phyloP scores from a whole-genome alignment of 1,140 invertebrate genomes.

The Triops cancriformis region DNA sequence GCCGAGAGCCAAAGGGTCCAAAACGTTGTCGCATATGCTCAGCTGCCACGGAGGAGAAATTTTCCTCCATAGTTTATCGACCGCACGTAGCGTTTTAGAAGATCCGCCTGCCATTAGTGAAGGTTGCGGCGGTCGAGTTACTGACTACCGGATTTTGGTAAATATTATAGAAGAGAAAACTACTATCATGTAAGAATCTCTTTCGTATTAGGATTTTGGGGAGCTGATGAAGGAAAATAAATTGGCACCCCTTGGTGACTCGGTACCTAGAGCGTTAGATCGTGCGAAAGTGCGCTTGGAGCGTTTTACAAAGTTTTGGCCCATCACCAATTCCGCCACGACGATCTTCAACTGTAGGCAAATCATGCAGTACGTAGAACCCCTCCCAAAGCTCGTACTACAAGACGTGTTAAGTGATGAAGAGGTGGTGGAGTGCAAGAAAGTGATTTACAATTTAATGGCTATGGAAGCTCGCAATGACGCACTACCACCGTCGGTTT shows the following conservation, averaged over 20 bases:
- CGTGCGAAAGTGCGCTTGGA: conserved; percentile 60
- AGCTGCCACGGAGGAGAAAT: conserved; percentile 92
- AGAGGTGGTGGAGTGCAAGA: conserved; percentile 78
- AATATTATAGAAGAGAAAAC: conserved; percentile 29
- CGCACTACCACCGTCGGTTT: conserved; percentile 47
- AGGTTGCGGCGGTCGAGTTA: conserved; percentile 82
- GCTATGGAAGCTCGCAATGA: conserved; percentile 76
- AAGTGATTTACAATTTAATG: conserved; percentile 72
- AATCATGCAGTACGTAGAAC: conserved; percentile 54
- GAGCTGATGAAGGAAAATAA: conserved; percentile 76
- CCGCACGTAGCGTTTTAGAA: conserved; percentile 76
- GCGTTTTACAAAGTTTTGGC: conserved; percentile 81
- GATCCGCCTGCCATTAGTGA: conserved; percentile 92
- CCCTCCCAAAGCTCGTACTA: conserved; percentile 64
- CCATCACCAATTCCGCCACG: conserved; percentile 80
- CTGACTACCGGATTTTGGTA: conserved; percentile 72
- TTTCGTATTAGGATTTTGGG: conserved; percentile 67
- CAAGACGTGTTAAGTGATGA: conserved; percentile 75
- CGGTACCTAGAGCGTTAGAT: conserved; percentile 37
- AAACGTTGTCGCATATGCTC: conserved; percentile 84
- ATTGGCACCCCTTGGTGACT: conserved; percentile 50
- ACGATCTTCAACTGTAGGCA: conserved; percentile 79
- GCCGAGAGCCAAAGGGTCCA: conserved; percentile 53
- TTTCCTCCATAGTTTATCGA: conserved; percentile 85
- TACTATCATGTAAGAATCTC: conserved; percentile 15